A percentile compares a stretch with the other conserved stretches of the same genome.
phyloP scores from a whole-genome alignment of 2,888 invertebrate genomes.

The Diaperis boleti region DNA sequence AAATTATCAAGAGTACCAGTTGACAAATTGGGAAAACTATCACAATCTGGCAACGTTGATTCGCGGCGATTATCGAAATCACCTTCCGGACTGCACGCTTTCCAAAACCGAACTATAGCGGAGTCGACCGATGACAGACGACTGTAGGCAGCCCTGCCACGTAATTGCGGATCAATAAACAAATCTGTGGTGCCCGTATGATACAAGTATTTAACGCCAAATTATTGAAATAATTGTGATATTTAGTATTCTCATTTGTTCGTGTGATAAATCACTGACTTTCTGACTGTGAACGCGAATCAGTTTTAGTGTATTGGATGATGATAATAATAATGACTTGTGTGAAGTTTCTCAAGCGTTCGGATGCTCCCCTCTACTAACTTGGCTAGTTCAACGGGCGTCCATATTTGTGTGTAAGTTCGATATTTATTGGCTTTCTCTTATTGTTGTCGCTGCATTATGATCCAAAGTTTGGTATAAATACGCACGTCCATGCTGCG shows the following conservation, averaged over 20 bases:
- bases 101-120: slow-evolving; percentile 52
- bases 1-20: too few relatives aligned
- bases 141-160: slow-evolving; percentile 61
- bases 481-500: slow-evolving; percentile 7
- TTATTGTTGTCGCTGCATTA: slow-evolving; percentile 24
- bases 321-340: slow-evolving; percentile 56
- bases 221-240: slow-evolving; percentile 66
- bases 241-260: slow-evolving; percentile 65
- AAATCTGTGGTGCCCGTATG: slow-evolving; percentile 61
- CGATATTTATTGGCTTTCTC: slow-evolving; percentile 18
- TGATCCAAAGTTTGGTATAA: neutral
- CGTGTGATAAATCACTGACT: slow-evolving; percentile 59
- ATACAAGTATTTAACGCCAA: slow-evolving; percentile 67
- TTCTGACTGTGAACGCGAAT: slow-evolving; percentile 48
- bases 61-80: slow-evolving; percentile 51
- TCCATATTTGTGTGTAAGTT: slow-evolving; percentile 64
- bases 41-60: neutral
- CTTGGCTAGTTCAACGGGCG: slow-evolving; percentile 61
- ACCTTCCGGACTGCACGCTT: slow-evolving; percentile 56
- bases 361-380: slow-evolving; percentile 58
- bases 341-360: slow-evolving; percentile 57
- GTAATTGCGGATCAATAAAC: slow-evolving; percentile 65
- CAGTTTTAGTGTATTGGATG: slow-evolving; percentile 43
- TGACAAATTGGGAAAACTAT: too few relatives aligned
- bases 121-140: slow-evolving; percentile 32